Conservation (phyloP, 2,113 vertebrate genomes). For the Phalacrocorax brasilianus region DNA sequence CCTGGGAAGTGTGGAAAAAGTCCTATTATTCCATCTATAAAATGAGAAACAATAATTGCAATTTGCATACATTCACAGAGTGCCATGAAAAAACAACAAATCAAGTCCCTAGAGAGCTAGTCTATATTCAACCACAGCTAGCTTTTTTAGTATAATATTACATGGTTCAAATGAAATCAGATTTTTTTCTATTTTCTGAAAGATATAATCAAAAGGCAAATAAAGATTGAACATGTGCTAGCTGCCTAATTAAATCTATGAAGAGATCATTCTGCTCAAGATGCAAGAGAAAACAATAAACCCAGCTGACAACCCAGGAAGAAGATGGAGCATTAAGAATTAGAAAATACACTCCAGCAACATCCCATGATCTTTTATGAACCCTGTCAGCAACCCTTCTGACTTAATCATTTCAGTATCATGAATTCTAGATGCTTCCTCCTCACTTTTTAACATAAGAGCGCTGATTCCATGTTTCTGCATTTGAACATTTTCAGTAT, state of each 20-base stretch:
- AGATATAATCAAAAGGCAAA: slow-evolving; percentile 23
- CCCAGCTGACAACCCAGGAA: background rate
- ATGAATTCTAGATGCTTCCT: background rate
- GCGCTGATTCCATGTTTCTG: background rate
- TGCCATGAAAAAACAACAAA: background rate
- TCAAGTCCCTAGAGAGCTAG: background rate
- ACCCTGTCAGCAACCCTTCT: background rate
- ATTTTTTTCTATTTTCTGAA: background rate
- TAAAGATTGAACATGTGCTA: slow-evolving; percentile 24
- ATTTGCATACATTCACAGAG: background rate
- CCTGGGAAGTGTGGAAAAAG: background rate
- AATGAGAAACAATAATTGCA: background rate
- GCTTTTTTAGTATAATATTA: background rate
- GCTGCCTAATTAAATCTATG: slow-evolving; percentile 26
- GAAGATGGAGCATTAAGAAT: background rate
- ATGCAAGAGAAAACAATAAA: slow-evolving; percentile 26
- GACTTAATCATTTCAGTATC: background rate
- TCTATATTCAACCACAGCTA: background rate
- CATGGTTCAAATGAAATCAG: background rate
- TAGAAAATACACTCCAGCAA: background rate
- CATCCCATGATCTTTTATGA: background rate
- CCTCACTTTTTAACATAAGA: background rate
- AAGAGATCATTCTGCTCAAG: slow-evolving; percentile 26
- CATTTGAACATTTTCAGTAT: background rate
- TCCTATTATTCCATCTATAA: background rate